These are phyloP conservation scores for Eilema caniola DNA, from an alignment of 2,888 invertebrate genomes.

Conservation along the genomic window DNA sequence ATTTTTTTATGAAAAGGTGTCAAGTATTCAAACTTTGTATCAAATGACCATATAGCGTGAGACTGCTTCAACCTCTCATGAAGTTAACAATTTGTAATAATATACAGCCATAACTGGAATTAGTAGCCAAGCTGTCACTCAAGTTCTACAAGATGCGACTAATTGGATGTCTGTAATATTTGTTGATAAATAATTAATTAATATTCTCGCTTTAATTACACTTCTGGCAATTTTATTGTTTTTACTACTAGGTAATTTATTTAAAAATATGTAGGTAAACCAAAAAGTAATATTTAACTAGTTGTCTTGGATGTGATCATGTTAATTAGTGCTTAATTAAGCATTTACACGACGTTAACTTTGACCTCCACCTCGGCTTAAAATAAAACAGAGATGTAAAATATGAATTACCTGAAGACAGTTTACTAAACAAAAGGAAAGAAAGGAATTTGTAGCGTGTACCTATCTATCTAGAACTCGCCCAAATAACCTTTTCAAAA, in stretches of 20 bases:
- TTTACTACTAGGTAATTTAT: background rate
- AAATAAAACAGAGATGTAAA: background rate
- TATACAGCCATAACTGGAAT: background rate
- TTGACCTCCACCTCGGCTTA: background rate
- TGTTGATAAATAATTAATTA: constrained; percentile 1
- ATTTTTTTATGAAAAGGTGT: background rate
- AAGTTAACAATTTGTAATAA: constrained; percentile 6
- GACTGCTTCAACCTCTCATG: background rate
- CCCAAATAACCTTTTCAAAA: background rate
- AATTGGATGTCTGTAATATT: constrained; percentile 11
- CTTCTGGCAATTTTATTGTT: background rate
- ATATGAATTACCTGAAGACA: background rate
- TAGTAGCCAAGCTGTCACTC: constrained; percentile 12
- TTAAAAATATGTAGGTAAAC: background rate
- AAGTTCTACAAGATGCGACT: constrained; percentile 7
- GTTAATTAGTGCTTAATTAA: background rate
- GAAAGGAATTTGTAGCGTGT: too few species aligned
- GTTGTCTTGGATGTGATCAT: background rate
- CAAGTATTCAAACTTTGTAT: background rate
- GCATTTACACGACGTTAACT: background rate
- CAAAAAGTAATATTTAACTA: background rate
- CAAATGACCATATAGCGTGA: constrained; percentile 8
- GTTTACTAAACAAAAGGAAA: too few species aligned
- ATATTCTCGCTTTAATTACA: background rate
- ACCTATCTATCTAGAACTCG: background rate